Base-by-base conservation (phyloP, 2,113 vertebrate genomes). In the Seriola quinqueradiata region DNA sequence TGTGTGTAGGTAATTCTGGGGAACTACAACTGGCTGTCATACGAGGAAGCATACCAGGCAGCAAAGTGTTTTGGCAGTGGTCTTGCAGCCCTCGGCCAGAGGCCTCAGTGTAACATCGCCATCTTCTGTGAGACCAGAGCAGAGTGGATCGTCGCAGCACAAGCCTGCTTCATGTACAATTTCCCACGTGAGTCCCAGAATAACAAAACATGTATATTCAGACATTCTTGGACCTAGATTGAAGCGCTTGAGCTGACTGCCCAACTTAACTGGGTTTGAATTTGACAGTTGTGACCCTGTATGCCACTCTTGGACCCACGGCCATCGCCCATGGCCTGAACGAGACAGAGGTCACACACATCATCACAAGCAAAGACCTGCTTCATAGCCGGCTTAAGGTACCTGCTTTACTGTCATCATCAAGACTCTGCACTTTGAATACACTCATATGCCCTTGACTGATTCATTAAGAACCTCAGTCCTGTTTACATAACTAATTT, bases 151-250 rank as follows among this genome's bases (percentile, higher is more conserved):
- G 93, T 99, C 6, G 94, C 96, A 9, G 98, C 98, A 0, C 98
- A 98, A 89, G 96, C 98, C 34, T 99, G 98, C 92, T 99, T 99
- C 63, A 99, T 99, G 97, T 96, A 97, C 94, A 99, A 98, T 91
- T 99, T 99, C 80, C 97, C 96, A 89, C 94, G 98, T 99, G 92
- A 88, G 97, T 96, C n/a, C 64, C 61, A 65, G 7, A 70, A 21
- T 5, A 14, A 55, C 32, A 68, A 25, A 28, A 68, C 28, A n/a
- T 17, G 0, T 19, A 11, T 25, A 9, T 66, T 42, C 23, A 23
- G 11, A 11, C 9, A 28, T 4, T 57, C 0, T 12, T 11, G 2
- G 19, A 8, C 2, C 1, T 1, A 3, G 19, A 19, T 6, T 10
- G 21, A 64, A 34, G 17, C 52, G 0, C 21, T 21, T 17, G 3